Percentiles rank a stretch among this genome's conserved stretches.
phyloP scores from a whole-genome alignment of 2,888 invertebrate species.

The Drosophila crucigera region DNA sequence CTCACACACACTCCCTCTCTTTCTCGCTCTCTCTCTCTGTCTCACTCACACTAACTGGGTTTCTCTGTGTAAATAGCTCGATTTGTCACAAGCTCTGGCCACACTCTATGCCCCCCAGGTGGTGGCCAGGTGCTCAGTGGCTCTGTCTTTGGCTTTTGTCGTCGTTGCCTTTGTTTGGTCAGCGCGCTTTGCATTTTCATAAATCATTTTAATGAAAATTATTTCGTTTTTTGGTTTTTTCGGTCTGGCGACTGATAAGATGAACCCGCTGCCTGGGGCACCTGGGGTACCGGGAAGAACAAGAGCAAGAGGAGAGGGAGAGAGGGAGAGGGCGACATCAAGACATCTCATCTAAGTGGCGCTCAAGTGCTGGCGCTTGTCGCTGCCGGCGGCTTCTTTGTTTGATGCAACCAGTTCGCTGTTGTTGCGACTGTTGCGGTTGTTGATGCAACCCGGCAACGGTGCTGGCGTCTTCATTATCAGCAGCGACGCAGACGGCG shows the following conservation, averaged over 20 bases:
- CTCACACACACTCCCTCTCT: not conserved
- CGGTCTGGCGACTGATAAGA: slow-evolving; percentile 56
- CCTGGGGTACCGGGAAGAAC: not conserved
- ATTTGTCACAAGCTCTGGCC: slow-evolving; percentile 60
- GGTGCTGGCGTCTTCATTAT: slow-evolving; percentile 83
- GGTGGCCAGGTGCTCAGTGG: slow-evolving; percentile 53
- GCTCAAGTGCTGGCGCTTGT: slow-evolving; percentile 57
- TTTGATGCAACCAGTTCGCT: slow-evolving; percentile 5
- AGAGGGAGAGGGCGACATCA: slow-evolving; percentile 59
- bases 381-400: slow-evolving; percentile 68
- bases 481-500: slow-evolving; percentile 56
- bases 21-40: not conserved
- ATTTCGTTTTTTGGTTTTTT: slow-evolving; percentile 46
- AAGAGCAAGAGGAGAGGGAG: slow-evolving; percentile 12
- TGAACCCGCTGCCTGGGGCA: slow-evolving; percentile 7
- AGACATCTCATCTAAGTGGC: slow-evolving; percentile 79
- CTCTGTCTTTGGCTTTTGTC: slow-evolving; percentile 24
- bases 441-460: slow-evolving; percentile 53
- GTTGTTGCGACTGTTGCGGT: not conserved
- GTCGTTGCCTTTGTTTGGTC: slow-evolving; percentile 61
- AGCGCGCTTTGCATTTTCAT: slow-evolving; percentile 77
- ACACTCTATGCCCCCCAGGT: slow-evolving; percentile 22
- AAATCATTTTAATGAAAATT: slow-evolving; percentile 80
- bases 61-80: slow-evolving; percentile 55
- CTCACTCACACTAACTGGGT: not conserved